phyloP scores from a whole-genome alignment of 2,113 vertebrate genomes.

The Clarias macrocephalus region DNA sequence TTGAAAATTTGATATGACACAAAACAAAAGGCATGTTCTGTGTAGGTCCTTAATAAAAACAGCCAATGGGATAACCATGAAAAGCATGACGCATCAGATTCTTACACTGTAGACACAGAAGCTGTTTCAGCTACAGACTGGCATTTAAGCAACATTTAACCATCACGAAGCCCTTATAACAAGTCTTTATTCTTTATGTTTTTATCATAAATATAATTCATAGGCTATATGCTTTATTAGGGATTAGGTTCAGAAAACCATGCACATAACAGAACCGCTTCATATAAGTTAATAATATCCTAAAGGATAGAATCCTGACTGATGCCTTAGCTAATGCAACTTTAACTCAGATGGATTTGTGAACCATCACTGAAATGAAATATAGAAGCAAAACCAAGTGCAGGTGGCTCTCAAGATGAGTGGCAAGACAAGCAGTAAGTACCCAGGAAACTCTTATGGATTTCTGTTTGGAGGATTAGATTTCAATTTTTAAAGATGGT shows the following conservation, averaged over 20 bases:
- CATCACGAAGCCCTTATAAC: not conserved
- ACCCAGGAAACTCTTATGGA: not conserved
- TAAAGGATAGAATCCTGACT: not conserved
- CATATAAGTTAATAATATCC: not conserved
- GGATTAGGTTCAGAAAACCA: not conserved
- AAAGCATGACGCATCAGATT: not conserved
- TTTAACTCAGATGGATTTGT: not conserved
- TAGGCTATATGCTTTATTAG: not conserved
- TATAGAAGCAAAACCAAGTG: not conserved
- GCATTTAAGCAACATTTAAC: too few relatives aligned
- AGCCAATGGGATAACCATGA: not conserved
- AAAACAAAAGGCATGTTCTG: not conserved
- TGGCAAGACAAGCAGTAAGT: not conserved
- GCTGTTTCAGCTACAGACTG: not conserved
- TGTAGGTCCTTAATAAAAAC: not conserved
- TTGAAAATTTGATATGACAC: not conserved
- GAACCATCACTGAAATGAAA: not conserved
- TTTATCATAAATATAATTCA: not conserved
- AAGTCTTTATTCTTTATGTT: not conserved
- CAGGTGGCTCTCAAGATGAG: not conserved
- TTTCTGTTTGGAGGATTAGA: not conserved
- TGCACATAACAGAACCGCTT: not conserved
- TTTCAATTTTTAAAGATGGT: not conserved
- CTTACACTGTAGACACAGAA: not conserved
- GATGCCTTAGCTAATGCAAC: not conserved